These are phyloP conservation scores for Paramisgurnus dabryanus DNA, from an alignment of 2,113 vertebrate species.

Conservation along the genomic window DNA sequence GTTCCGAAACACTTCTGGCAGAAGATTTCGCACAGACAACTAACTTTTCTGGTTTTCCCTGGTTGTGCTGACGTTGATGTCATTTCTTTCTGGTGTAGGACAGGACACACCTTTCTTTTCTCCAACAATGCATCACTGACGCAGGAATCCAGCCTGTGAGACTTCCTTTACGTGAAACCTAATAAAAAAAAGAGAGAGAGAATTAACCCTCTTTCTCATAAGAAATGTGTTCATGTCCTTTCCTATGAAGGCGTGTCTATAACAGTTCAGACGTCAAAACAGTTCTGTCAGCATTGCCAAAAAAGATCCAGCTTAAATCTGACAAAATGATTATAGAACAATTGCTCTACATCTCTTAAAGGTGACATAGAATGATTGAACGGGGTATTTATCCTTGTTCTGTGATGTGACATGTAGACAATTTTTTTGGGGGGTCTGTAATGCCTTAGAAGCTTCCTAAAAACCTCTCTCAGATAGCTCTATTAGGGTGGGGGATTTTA, in stretches of 20 bases:
- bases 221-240: background rate
- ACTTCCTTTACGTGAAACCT: constrained; percentile 25
- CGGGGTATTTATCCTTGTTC: too few species aligned
- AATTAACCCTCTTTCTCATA: background rate
- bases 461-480: too few species aligned
- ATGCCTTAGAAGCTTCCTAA: too few species aligned
- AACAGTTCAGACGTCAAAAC: background rate
- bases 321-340: background rate
- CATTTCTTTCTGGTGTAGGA: constrained; percentile 56
- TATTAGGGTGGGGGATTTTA: too few species aligned
- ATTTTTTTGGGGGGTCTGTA: too few species aligned
- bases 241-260: background rate
- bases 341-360: background rate
- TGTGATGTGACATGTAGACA: too few species aligned
- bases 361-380: too few species aligned
- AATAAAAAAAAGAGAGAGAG: constrained; percentile 18
- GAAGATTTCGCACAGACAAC: constrained; percentile 51
- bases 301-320: background rate
- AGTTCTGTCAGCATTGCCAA: background rate
- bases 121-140: constrained; percentile 54
- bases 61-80: constrained; percentile 60
- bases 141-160: constrained; percentile 1
- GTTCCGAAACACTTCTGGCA: constrained; percentile 53
- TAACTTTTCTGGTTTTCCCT: constrained; percentile 73
- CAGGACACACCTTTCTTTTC: constrained; percentile 64